Conservation (phyloP, 2,888 invertebrate genomes). For the Chouioia cunea region DNA sequence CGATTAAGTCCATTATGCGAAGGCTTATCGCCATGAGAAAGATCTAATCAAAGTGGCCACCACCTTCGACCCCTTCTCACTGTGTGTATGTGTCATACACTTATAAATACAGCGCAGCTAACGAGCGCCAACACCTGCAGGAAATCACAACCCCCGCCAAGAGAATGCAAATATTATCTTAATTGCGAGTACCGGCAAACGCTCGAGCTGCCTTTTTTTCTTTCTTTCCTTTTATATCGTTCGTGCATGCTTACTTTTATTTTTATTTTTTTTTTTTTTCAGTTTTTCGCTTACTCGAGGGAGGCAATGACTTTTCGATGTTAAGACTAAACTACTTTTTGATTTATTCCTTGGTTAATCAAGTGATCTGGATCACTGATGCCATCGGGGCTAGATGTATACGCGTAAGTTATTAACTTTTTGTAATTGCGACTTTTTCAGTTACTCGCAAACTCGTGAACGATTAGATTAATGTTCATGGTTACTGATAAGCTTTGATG, state of each 20-base stretch:
- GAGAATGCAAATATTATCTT: constrained; percentile 68
- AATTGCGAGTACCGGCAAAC: constrained; percentile 59
- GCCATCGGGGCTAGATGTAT: background rate
- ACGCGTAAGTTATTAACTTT: constrained; percentile 21
- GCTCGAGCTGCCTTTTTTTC: constrained; percentile 50
- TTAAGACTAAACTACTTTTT: constrained; percentile 31
- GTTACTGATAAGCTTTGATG: background rate
- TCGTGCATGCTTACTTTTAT: constrained; percentile 3
- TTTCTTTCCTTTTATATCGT: constrained; percentile 14
- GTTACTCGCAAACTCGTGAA: constrained; percentile 1
- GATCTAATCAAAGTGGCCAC: constrained; percentile 61
- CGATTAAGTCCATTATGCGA: constrained; percentile 67
- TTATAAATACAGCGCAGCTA: background rate
- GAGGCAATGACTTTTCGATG: constrained; percentile 19
- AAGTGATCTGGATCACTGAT: constrained; percentile 15
- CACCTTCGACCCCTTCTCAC: constrained; percentile 54
- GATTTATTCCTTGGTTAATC: constrained; percentile 34
- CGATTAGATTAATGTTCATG: constrained; percentile 1
- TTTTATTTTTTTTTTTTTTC: background rate
- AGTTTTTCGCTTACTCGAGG: background rate
- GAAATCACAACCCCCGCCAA: constrained; percentile 65
- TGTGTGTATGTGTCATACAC: constrained; percentile 40
- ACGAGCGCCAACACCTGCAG: constrained; percentile 63
- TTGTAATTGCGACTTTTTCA: constrained; percentile 12
- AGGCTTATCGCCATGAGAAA: constrained; percentile 68